Evolutionary conservation across 2,888 invertebrate species (phyloP), one percentile per base, ranked within the genome.

Genomic region (Drosophila cognata): DNA sequence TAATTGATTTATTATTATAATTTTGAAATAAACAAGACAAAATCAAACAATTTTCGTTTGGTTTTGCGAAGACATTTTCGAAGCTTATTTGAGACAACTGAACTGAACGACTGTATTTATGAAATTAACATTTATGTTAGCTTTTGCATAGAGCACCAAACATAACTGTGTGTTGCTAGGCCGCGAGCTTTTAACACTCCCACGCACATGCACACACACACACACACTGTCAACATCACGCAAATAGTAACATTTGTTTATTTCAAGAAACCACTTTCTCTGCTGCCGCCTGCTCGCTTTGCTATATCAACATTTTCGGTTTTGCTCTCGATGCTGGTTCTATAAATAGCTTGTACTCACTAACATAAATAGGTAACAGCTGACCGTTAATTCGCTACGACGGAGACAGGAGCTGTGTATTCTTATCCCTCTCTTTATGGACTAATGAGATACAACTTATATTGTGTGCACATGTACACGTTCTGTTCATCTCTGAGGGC

Each of bases 401-500:
- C 71, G 11, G 1, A 60, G 63, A 61, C 60, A 36, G 76, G 74
- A 16, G 36, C 7, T 7, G 7, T 16, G 16, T 7, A 16, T 7
- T 36, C 16, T 2, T 36, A 7, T 18, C 7, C 7, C 36, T 18
- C 7, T 36, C 7, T 16, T 36, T 36, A 36, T 7, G 4, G 13
- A 2, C 13, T 16, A 13, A 0, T 1, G 1, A 7, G 21, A 21
- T 46, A 25, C 16, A 4, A 25, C 8, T 8, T 4, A 21, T 21
- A 4, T 21, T 16, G 2, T 66, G 33, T 57, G 52, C 48, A 38
- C 11, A 16, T 21, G 52, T 55, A 77, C 87, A 79, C 71, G 69
- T 81, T 81, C 66, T 81, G 88, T 72, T 88, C 82, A 79, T 82
- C 79, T 85, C 74, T 79, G 83, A 85, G 75, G 82, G 75, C 16